phyloP scores from a whole-genome alignment of 2,797 vertebrate genomes.

The Phoeniculus purpureus region DNA sequence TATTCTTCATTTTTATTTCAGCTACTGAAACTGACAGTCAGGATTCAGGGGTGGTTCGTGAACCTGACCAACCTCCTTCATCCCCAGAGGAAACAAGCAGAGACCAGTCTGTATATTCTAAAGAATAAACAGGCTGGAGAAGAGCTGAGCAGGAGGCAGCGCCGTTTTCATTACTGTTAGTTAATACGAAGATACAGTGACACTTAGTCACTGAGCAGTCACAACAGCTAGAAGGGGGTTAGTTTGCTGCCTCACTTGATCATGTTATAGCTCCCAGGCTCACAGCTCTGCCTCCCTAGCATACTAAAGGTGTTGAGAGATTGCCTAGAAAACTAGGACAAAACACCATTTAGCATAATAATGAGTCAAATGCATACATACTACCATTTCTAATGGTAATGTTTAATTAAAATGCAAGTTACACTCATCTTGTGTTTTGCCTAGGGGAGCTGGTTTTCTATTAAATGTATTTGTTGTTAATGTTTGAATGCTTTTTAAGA shows the following conservation, averaged over 20 bases:
- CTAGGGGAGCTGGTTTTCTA: constrained; percentile 18
- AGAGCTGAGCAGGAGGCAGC: constrained; percentile 36
- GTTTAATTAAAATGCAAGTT: constrained; percentile 11
- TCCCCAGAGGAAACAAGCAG: constrained; percentile 57
- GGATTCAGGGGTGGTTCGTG: constrained; percentile 2
- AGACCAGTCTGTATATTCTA: not conserved
- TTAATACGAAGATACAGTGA: not conserved
- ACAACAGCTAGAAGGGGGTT: not conserved
- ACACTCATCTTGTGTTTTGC: not conserved
- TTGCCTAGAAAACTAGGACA: not conserved
- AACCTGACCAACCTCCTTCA: constrained; percentile 25
- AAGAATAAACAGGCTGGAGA: constrained; percentile 27
- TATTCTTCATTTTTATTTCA: constrained; percentile 44
- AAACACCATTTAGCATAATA: not conserved
- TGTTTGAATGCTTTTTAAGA: not conserved
- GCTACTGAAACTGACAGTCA: constrained; percentile 54
- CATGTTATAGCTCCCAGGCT: not conserved
- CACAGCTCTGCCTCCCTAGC: constrained; percentile 3
- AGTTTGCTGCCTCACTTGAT: not conserved
- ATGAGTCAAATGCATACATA: not conserved
- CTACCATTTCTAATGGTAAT: not conserved
- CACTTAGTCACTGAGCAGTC: constrained; percentile 3
- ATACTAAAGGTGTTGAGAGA: not conserved
- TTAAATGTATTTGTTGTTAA: constrained; percentile 30
- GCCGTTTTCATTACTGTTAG: not conserved